These are phyloP conservation scores for Bostrychus sinensis DNA, from an alignment of 2,113 vertebrate genomes.

Conservation along the genomic window DNA sequence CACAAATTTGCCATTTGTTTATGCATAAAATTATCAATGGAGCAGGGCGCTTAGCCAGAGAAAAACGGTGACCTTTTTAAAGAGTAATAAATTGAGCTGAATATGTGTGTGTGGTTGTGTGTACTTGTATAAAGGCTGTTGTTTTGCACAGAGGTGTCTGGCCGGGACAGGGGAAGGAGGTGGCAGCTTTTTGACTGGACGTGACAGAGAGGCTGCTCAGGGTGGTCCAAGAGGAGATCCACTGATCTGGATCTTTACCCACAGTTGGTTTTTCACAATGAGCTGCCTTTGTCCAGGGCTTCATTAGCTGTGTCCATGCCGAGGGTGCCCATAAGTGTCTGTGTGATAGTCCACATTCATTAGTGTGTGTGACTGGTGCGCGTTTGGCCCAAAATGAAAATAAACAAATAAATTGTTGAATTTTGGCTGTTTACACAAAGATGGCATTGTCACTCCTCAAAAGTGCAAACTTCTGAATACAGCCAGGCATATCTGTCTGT, in stretches of 20 bases:
- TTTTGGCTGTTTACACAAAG: too few species aligned
- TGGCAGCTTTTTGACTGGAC: conserved; percentile 42
- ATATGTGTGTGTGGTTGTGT: conserved; percentile 12
- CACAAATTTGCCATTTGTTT: conserved; percentile 99
- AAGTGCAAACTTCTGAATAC: too few species aligned
- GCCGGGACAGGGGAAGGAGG: conserved; percentile 45
- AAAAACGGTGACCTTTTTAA: conserved; percentile 99
- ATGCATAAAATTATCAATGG: conserved; percentile 99
- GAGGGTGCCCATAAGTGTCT: conserved; percentile 80
- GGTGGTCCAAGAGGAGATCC: conserved; percentile 66
- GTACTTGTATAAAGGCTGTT: conserved; percentile 53
- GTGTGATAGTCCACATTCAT: conserved; percentile 78
- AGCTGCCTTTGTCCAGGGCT: conserved; percentile 49
- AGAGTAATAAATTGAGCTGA: conserved; percentile 93
- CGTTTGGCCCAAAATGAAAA: too few species aligned
- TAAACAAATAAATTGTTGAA: too few species aligned
- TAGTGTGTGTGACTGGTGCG: conserved; percentile 62
- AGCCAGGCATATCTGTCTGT: too few species aligned
- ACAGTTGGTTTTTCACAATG: conserved; percentile 51
- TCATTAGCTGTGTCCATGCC: conserved; percentile 48
- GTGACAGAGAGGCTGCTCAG: conserved; percentile 55
- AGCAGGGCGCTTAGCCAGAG: conserved; percentile 91
- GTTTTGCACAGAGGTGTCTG: conserved; percentile 51
- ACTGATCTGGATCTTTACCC: conserved; percentile 66
- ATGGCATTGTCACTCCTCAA: too few species aligned